Percentiles rank a stretch among this genome's conserved stretches.
Conservation (phyloP, 2,888 invertebrate species). For the Drosophila fulvimacula region DNA sequence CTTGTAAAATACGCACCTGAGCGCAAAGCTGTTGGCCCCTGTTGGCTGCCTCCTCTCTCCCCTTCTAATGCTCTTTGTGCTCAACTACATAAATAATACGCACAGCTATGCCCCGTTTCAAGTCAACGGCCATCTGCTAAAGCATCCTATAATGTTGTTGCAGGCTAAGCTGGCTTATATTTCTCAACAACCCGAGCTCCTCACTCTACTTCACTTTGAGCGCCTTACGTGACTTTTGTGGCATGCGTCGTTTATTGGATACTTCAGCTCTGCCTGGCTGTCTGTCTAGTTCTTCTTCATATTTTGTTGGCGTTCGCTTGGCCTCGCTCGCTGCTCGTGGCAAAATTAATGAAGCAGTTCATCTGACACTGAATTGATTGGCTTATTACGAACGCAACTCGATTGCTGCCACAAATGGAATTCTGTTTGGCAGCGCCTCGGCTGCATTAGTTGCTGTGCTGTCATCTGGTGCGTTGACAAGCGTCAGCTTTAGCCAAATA, state of each 20-base stretch:
- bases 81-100: conserved; percentile 66
- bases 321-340: conserved; percentile 18
- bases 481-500: conserved; percentile 16
- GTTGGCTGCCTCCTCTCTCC: neutral
- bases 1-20: conserved; percentile 63
- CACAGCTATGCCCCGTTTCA: conserved; percentile 10
- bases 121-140: conserved; percentile 28
- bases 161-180: conserved; percentile 56
- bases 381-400: conserved; percentile 72
- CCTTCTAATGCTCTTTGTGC: neutral
- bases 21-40: conserved; percentile 20
- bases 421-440: conserved; percentile 19
- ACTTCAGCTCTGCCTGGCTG: conserved; percentile 33
- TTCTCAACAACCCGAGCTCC: conserved; percentile 9
- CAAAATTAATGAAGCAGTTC: conserved; percentile 77
- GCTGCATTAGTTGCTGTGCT: conserved; percentile 20
- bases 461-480: conserved; percentile 40
- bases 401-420: conserved; percentile 58
- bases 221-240: conserved; percentile 73
- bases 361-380: conserved; percentile 79
- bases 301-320: conserved; percentile 8
- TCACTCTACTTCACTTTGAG: neutral
- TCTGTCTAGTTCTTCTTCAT: conserved; percentile 25
- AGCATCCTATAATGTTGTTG: conserved; percentile 43
- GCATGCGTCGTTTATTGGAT: conserved; percentile 61